Evolutionary conservation across 2,888 invertebrate species (phyloP).

Genomic region (Sthenelais limicola): DNA sequence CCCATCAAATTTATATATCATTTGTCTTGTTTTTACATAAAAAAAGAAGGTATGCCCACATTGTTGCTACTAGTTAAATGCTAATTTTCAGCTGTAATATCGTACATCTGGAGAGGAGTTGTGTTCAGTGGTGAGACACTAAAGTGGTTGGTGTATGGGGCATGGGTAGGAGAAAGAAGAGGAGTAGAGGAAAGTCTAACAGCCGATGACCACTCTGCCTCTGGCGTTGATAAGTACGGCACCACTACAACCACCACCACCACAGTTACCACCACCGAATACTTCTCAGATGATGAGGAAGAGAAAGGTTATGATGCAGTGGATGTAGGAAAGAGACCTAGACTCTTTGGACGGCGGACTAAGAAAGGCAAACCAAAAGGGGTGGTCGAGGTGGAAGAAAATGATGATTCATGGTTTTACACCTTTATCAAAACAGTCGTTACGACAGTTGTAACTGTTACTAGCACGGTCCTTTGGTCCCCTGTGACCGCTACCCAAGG

Average conservation of each 20-base stretch:
- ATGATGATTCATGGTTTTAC: neutral
- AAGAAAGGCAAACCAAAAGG: neutral
- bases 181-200: too few species aligned
- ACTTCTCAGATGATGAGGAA: slow-evolving; percentile 11
- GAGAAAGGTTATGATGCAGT: neutral
- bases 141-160: too few species aligned
- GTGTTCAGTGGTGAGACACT: too few species aligned
- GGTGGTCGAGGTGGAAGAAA: neutral
- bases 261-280: slow-evolving; percentile 6
- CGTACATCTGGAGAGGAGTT: too few species aligned
- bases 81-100: too few species aligned
- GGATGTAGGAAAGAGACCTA: too few species aligned
- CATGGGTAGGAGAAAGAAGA: too few species aligned
- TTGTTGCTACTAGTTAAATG: too few species aligned
- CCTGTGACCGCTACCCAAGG: slow-evolving; percentile 25
- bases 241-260: slow-evolving; percentile 10
- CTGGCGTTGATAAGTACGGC: neutral
- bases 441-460: too few species aligned
- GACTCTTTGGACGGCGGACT: neutral
- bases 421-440: neutral
- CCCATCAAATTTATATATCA: too few species aligned
- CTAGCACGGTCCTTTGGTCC: neutral
- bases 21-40: too few species aligned
- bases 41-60: too few species aligned
- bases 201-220: neutral